phyloP scores from a whole-genome alignment of 1,140 invertebrate species.

The Anthonomus grandis region DNA sequence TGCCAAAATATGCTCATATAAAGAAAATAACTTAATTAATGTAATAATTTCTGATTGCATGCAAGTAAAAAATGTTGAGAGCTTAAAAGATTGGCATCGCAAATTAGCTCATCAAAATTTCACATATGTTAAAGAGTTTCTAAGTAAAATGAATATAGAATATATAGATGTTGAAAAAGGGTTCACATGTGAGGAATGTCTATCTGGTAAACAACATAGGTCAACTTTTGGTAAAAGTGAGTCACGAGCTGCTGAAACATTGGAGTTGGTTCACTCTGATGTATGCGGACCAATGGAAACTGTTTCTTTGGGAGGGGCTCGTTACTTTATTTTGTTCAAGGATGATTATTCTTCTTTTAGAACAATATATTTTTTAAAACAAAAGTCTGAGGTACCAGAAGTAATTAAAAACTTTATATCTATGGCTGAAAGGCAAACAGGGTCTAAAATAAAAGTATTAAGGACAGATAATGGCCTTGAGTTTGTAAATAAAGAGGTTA shows the following conservation, averaged over 20 bases:
- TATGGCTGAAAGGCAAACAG: conserved; percentile 14
- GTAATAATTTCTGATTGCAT: too few relatives aligned
- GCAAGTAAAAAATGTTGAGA: too few relatives aligned
- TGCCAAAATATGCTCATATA: too few relatives aligned
- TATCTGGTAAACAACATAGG: conserved; percentile 38
- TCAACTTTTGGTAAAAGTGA: conserved; percentile 19
- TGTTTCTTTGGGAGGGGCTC: conserved; percentile 43
- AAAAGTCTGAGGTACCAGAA: conserved; percentile 51
- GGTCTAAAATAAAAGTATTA: conserved; percentile 20
- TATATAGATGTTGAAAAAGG: too few relatives aligned
- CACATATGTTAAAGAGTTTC: too few relatives aligned
- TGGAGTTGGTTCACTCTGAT: conserved; percentile 48
- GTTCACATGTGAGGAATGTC: conserved; percentile 48
- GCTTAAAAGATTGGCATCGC: too few relatives aligned
- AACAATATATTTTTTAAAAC: conserved; percentile 48
- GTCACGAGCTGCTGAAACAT: conserved; percentile 17
- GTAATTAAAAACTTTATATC: conserved; percentile 24
- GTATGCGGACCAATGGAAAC: conserved; percentile 44
- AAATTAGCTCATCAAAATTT: too few relatives aligned
- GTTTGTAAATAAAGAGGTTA: conserved; percentile 32
- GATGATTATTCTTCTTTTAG: conserved; percentile 47
- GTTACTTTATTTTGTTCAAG: conserved; percentile 50
- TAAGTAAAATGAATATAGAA: too few relatives aligned
- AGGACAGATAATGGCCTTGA: conserved; percentile 35
- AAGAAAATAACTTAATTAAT: too few relatives aligned